A percentile compares a stretch with the other conserved stretches of the same genome.
Evolutionary conservation across 2,797 vertebrate species (phyloP).

Genomic region (Sciurus carolinensis): DNA sequence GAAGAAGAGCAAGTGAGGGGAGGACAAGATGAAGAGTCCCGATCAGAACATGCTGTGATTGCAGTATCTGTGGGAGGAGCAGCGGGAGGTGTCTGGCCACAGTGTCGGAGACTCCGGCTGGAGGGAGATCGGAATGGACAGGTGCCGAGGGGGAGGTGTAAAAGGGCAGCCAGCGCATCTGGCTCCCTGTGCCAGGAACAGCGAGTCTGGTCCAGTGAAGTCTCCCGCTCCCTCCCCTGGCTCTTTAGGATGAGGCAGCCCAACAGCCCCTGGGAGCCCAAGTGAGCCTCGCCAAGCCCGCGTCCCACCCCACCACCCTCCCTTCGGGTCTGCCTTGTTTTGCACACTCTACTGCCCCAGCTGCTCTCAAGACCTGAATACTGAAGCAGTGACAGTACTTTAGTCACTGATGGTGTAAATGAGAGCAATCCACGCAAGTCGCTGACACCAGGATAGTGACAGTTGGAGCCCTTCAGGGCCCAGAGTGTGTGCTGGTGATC

Average conservation of each 20-base stretch:
- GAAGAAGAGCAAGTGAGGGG: background rate
- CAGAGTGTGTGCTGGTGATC: background rate
- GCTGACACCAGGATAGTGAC: background rate
- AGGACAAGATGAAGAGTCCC: background rate
- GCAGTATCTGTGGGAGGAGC: background rate
- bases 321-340: background rate
- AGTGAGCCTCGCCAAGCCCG: background rate
- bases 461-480: background rate
- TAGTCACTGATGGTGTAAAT: background rate
- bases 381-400: background rate
- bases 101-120: background rate
- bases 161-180: background rate
- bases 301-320: background rate
- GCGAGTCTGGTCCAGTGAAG: background rate
- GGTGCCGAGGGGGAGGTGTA: background rate
- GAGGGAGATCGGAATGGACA: background rate
- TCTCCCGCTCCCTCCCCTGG: background rate
- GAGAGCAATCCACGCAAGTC: background rate
- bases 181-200: background rate
- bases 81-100: background rate
- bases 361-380: background rate
- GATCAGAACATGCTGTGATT: background rate
- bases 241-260: background rate
- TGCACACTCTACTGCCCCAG: background rate
- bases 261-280: background rate